Evolutionary conservation across 2,888 invertebrate genomes (phyloP).

Genomic region (Dicyrtoma fusca): DNA sequence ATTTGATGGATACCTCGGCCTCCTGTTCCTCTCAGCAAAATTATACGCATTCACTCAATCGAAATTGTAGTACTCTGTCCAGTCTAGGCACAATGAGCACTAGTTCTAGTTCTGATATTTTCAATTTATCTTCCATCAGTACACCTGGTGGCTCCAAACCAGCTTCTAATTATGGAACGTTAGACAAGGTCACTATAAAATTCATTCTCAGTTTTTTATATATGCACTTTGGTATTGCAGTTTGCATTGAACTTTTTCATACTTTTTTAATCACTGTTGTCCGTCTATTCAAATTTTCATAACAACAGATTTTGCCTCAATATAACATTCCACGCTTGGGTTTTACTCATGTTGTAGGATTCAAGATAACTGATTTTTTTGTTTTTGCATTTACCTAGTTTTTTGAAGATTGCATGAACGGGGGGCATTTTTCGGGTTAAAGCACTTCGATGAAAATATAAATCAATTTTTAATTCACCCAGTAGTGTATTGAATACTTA

Average conservation of each 20-base stretch:
- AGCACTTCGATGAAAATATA: too few species aligned
- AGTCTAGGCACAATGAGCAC: constrained; percentile 55
- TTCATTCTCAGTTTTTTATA: background rate
- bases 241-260: constrained; percentile 1
- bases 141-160: constrained; percentile 55
- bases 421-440: too few species aligned
- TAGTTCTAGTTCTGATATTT: constrained; percentile 56
- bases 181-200: constrained; percentile 50
- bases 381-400: background rate
- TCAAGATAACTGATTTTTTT: background rate
- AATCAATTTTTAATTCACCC: too few species aligned
- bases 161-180: constrained; percentile 55
- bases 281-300: background rate
- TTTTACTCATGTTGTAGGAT: background rate
- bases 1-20: constrained; percentile 34
- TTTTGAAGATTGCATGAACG: background rate
- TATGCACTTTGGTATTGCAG: background rate
- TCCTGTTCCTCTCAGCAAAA: constrained; percentile 30
- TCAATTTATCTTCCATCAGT: constrained; percentile 52
- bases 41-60: constrained; percentile 39
- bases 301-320: background rate
- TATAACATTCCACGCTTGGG: too few species aligned
- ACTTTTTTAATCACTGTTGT: background rate
- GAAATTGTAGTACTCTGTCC: constrained; percentile 54
- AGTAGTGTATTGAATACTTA: too few species aligned